These are phyloP conservation scores for Bradynema listronoti DNA, from an alignment of 1,140 invertebrate genomes.

Conservation along the genomic window DNA sequence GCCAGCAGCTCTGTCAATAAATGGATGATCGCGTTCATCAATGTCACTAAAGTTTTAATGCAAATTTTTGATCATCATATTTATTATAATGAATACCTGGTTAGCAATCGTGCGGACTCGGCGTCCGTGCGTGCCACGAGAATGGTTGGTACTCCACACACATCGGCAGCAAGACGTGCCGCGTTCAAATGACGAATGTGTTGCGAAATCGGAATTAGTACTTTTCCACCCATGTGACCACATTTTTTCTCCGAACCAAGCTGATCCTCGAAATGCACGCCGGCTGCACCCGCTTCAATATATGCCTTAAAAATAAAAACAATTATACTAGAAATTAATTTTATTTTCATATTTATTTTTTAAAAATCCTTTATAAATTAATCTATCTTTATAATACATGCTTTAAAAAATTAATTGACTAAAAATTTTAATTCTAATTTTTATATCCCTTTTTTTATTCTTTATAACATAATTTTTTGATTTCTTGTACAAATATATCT, in stretches of 20 bases:
- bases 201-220: slow-evolving; percentile 58
- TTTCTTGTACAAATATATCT: too few species aligned
- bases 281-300: slow-evolving; percentile 59
- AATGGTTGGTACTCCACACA: slow-evolving; percentile 58
- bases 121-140: slow-evolving; percentile 57
- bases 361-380: too few species aligned
- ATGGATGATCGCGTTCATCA: slow-evolving; percentile 58
- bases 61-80: slow-evolving; percentile 1
- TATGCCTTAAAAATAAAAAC: slow-evolving; percentile 50
- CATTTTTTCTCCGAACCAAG: slow-evolving; percentile 60
- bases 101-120: slow-evolving; percentile 32
- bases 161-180: slow-evolving; percentile 58
- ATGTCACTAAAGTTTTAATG: slow-evolving; percentile 45
- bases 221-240: slow-evolving; percentile 59
- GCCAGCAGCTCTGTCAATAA: slow-evolving; percentile 56
- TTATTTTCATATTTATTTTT: too few species aligned
- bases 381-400: too few species aligned
- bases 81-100: slow-evolving; percentile 8
- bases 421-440: too few species aligned
- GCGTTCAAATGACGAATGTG: slow-evolving; percentile 59
- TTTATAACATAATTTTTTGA: too few species aligned
- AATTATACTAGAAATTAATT: too few species aligned
- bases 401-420: too few species aligned
- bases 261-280: slow-evolving; percentile 60
- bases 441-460: too few species aligned